phyloP scores from a whole-genome alignment of 2,797 vertebrate species.

The Pitangus sulphuratus region DNA sequence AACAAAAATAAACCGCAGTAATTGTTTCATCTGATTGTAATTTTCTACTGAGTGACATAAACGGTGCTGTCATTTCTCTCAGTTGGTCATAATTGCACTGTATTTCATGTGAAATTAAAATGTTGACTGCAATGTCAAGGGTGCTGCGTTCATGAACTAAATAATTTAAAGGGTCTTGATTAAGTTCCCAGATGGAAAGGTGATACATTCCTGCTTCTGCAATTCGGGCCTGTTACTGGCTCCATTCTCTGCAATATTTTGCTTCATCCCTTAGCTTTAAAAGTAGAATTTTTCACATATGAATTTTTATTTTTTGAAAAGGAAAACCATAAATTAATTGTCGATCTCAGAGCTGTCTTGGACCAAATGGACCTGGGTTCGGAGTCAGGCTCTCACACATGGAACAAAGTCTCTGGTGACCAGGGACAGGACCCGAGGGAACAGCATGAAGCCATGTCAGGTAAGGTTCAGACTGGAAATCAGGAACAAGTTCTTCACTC shows the following conservation, averaged over 20 bases:
- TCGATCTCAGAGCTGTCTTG: neutral
- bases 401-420: neutral
- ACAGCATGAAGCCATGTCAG: neutral
- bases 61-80: neutral
- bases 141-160: conserved; percentile 13
- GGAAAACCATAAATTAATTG: fast-evolving
- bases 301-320: neutral
- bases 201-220: neutral
- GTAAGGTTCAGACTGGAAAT: neutral
- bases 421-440: fast-evolving
- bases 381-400: fast-evolving
- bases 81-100: conserved; percentile 4
- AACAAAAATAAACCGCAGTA: conserved; percentile 37
- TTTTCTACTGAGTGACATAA: conserved; percentile 34
- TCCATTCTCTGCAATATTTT: neutral
- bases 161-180: neutral
- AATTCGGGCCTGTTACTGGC: neutral
- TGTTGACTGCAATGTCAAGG: neutral
- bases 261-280: neutral
- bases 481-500: neutral
- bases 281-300: neutral
- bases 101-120: conserved; percentile 53
- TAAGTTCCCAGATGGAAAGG: neutral
- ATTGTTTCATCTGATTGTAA: conserved; percentile 39
- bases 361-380: fast-evolving